phyloP scores from a whole-genome alignment of 2,113 vertebrate genomes.

The Gnathonemus echidnorhynchus region DNA sequence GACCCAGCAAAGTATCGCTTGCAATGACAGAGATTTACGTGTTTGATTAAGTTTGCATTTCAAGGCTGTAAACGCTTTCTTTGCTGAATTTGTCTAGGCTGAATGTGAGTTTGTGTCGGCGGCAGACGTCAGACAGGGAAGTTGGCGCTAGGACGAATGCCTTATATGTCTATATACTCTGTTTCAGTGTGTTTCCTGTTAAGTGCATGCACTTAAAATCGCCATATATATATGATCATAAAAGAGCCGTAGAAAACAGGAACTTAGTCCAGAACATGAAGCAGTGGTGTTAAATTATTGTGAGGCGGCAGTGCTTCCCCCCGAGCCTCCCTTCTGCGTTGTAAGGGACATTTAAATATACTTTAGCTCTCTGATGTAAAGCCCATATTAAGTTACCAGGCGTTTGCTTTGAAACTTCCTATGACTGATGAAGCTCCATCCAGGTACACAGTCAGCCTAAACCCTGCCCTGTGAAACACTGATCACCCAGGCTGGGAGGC shows the following conservation, averaged over 20 bases:
- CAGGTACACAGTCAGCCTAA: neutral
- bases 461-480: neutral
- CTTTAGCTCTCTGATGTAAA: neutral
- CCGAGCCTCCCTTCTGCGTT: neutral
- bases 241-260: neutral
- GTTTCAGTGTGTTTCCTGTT: neutral
- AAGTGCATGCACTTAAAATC: neutral
- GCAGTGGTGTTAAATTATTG: neutral
- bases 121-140: slow-evolving; percentile 2
- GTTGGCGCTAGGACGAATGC: neutral
- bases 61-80: neutral
- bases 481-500: neutral
- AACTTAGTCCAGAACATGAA: neutral
- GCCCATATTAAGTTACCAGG: neutral
- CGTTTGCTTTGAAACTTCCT: neutral
- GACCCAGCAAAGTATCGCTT: neutral
- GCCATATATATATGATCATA: neutral
- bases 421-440: neutral
- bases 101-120: neutral
- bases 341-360: neutral
- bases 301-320: neutral
- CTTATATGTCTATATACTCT: slow-evolving; percentile 27
- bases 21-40: neutral
- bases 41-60: neutral
- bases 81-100: neutral